Conservation (phyloP, 2,888 invertebrate genomes). For the Pollenia angustigena region DNA sequence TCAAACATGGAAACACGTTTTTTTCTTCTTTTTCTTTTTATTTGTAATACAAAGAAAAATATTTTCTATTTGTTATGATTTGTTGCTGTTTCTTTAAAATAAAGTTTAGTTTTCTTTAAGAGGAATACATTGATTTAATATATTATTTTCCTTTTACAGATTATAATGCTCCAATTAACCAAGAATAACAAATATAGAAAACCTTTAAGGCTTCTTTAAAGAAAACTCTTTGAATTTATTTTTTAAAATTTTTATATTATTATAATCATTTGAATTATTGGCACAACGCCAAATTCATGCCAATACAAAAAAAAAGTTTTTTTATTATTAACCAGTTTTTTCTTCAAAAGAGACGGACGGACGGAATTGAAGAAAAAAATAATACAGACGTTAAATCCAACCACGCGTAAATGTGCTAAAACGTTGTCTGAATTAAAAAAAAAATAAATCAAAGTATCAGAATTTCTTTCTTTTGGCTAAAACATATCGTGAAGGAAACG, state of each 20-base stretch:
- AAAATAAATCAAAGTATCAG: slow-evolving; percentile 20
- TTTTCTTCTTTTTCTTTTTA: background rate
- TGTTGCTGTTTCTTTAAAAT: background rate
- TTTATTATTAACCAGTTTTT: slow-evolving; percentile 10
- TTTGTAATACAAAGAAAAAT: background rate
- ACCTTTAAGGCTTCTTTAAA: background rate
- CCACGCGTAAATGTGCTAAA: slow-evolving; percentile 63
- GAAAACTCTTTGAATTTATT: slow-evolving; percentile 33
- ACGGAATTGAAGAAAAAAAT: slow-evolving; percentile 12
- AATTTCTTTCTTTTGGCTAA: background rate
- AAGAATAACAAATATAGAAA: slow-evolving; percentile 15
- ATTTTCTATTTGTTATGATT: no score
- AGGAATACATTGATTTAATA: background rate
- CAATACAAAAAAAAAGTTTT: background rate
- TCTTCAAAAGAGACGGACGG: background rate
- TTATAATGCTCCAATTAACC: slow-evolving; percentile 56
- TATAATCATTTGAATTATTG: slow-evolving; percentile 50
- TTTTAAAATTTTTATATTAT: background rate
- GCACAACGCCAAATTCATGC: slow-evolving; percentile 41
- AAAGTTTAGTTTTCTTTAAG: slow-evolving; percentile 17
- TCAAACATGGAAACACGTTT: background rate
- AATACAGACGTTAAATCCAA: slow-evolving; percentile 45
- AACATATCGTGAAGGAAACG: background rate
- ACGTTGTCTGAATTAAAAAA: slow-evolving; percentile 66
- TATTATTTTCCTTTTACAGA: background rate